Evolutionary conservation across 2,113 vertebrate genomes (phyloP).

Genomic region (Copsychus sechellarum): DNA sequence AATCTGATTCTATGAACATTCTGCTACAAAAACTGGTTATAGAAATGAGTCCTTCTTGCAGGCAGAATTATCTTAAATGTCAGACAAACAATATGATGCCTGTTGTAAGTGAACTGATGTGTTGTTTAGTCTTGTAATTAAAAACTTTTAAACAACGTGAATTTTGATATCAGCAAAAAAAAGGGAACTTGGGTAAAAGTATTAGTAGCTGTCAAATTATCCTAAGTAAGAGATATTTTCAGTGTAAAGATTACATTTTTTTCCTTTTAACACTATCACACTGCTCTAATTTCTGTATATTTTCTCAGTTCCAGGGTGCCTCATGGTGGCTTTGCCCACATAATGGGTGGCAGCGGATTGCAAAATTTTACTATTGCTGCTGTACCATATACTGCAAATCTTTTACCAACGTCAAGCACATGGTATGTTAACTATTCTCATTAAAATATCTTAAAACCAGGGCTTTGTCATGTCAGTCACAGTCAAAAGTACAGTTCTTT

Average conservation of each 20-base stretch:
- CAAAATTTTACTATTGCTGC: slow-evolving; percentile 97
- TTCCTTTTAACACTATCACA: neutral
- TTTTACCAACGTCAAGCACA: slow-evolving; percentile 95
- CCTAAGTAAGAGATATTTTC: neutral
- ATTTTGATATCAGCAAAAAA: neutral
- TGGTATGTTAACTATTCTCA: slow-evolving; percentile 79
- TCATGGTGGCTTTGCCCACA: slow-evolving; percentile 94
- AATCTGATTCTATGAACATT: neutral
- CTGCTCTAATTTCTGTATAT: neutral
- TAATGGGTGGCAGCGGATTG: slow-evolving; percentile 96
- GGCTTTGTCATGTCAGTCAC: neutral
- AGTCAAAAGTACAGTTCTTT: neutral
- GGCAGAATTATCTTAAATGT: neutral
- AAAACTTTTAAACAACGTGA: neutral
- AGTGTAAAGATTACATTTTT: neutral
- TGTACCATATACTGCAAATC: slow-evolving; percentile 91
- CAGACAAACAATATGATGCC: neutral
- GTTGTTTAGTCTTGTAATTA: neutral
- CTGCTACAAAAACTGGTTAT: neutral
- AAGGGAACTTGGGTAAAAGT: neutral
- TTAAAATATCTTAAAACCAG: neutral
- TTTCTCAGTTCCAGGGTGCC: slow-evolving; percentile 92
- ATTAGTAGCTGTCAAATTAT: neutral
- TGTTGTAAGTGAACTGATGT: neutral
- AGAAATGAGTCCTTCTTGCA: neutral